Evolutionary conservation across 2,113 vertebrate genomes (phyloP), one percentile per base, ranked within the genome.

Genomic region (Xyliphius kryptos): DNA sequence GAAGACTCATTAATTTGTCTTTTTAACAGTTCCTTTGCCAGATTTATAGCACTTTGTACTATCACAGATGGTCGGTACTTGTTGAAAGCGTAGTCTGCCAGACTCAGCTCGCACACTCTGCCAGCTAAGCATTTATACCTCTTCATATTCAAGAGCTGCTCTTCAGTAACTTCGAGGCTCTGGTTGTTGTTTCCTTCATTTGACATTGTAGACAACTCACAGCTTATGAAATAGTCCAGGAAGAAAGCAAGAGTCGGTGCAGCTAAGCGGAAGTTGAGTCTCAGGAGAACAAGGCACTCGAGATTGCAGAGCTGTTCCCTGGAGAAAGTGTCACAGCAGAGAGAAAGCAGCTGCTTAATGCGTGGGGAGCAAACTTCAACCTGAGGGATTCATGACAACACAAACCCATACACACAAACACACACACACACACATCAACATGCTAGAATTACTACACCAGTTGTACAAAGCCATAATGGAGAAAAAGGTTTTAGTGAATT

Each of bases 231-330:
- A 64, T 91, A 87, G 70, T 96, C 91, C 49, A 97, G 76, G 71
- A 97, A 98, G 79, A 92, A 95, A 75, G 82, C 89, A 66, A 90
- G 55, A 2, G 93, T 97, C 15, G 95, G 93, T 0, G 91, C 89
- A 11, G 78, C 74, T n/a, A 98, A 67, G 17, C 84, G 73, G 80
- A 94, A 98, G 47, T 80, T 72, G 19, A 98, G 89, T 40, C 88
- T 88, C 43, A 88, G 77, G 8, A 98, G 82, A 59, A 98, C 78
- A 52, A 98, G 85, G 73, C 91, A 87, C 74, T 98, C 95, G 12
- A 98, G 83, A 66, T 94, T 97, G 70, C 88, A 87, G 74, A 98
- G 88, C 80, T 98, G 95, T 67, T 93, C 88, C n/a, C 76, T 79
- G 6, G 84, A 90, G 80, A 95, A 98, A 48, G 85, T 82, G 1